Evolutionary conservation across 2,888 invertebrate species (phyloP), one percentile per base, ranked within the genome.

Genomic region (Sepiola atlantica): DNA sequence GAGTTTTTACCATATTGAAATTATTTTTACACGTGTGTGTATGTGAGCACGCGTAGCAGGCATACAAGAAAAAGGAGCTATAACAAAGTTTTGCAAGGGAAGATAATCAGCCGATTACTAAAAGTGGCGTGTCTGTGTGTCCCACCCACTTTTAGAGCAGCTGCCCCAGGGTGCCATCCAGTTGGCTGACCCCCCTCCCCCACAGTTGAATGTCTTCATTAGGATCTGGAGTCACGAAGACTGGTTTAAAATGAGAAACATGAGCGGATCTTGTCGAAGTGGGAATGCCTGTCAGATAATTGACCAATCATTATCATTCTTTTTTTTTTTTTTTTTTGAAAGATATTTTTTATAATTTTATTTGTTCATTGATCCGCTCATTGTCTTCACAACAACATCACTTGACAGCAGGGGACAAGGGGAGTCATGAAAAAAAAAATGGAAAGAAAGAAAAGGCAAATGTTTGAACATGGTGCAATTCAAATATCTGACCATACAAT

Each of bases 401-500:
- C n/a, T 28, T n/a, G n/a, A n/a, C 77, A n/a, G 28, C 77, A 14
- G 77, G 77, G n/a, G 14, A 12, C 77, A 77, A 77, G 77, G 28
- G 8, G 0, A 14, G 10, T 28, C 12, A 28, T 24, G 16, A 77
- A 32, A 77, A 77, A n/a, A 16, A 77, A 77, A 77, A 77, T n/a
- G n/a, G 14, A 77, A 77, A 32, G 3, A 32, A 77, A 77, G 77
- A 77, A 77, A 77, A 77, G 77, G 77, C 77, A 77, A 16, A 18
- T 77, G 77, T n/a, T 77, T n/a, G n/a, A 77, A n/a, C 32, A 35
- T 35, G 91, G 28, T 20, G 91, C 91, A 92, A 93, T 32, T 95
- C 94, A 95, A 93, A 95, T 95, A 94, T 97, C 97, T 16, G 96
- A 96, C 97, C 97, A 97, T 32, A 96, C 94, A 20, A 97, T 95